phyloP scores from a whole-genome alignment of 2,113 vertebrate genomes.

The Chauna torquata region DNA sequence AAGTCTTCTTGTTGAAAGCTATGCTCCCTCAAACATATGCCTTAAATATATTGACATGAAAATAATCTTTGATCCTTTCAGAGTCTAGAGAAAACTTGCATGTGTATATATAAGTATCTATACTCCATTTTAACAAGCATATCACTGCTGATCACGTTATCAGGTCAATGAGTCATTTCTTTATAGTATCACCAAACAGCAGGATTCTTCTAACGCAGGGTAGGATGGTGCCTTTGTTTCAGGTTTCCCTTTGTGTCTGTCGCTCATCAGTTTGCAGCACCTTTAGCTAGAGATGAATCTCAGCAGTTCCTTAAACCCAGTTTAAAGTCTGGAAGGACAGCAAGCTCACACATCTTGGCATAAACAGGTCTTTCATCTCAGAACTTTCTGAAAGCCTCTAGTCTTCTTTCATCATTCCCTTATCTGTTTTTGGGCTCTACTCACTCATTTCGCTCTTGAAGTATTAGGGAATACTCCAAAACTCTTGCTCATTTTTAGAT shows the following conservation, averaged over 20 bases:
- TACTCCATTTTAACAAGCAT: background rate
- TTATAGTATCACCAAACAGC: background rate
- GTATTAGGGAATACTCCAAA: background rate
- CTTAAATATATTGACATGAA: background rate
- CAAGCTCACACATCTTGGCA: background rate
- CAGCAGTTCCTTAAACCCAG: background rate
- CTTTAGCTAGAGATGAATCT: background rate
- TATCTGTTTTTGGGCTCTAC: background rate
- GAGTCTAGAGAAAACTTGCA: background rate
- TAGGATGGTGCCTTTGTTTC: background rate
- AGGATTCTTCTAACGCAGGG: background rate
- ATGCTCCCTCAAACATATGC: background rate
- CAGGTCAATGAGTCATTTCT: background rate
- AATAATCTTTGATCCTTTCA: background rate
- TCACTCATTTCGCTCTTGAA: background rate
- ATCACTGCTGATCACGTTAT: background rate
- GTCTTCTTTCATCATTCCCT: slow-evolving; percentile 12
- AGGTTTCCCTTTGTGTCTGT: background rate
- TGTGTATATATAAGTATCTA: background rate
- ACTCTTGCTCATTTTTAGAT: background rate
- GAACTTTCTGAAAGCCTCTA: slow-evolving; percentile 3
- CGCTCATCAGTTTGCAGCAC: background rate
- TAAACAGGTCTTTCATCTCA: slow-evolving; percentile 39
- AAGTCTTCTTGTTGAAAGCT: background rate
- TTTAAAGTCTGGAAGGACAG: background rate